Evolutionary conservation across 1,140 invertebrate genomes (phyloP), one percentile per base, ranked within the genome.

Genomic region (Maconellicoccus hirsutus): DNA sequence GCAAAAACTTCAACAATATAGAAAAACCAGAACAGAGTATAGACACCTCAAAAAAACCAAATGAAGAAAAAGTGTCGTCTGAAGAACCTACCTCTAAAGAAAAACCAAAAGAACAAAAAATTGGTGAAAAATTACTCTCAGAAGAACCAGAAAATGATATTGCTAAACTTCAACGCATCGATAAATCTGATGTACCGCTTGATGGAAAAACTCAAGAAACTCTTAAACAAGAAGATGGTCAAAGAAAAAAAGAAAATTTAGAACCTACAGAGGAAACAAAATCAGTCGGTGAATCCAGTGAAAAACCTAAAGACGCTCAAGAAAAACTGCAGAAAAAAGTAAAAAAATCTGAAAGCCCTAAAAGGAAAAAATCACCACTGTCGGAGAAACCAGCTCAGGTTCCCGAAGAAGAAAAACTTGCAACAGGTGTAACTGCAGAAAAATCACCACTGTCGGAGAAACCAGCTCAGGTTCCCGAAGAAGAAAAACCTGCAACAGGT

Each of bases 1-100:
- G n/a, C n/a, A n/a, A n/a, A 38, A 78, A 78, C 72, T 77, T 77
- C 0, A 76, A 78, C 59, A 77, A 77, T 39, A 75, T 73, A 33
- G 75, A 77, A 6, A 75, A 76, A 72, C 75, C 77, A 69, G 77
- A 69, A 19, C n/a, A n/a, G n/a, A n/a, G n/a, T n/a, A n/a, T n/a
- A n/a, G 19, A n/a, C 59, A 19, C 4, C n/a, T 23, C 6, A 61
- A 23, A 61, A 19, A 79, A 76, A 73, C 77, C 78, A 73, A 73
- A 75, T 59, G 72, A 78, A 71, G 77, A 78, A 39, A 75, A 75
- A 27, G 73, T 73, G 66, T 75, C 75, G 16, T 78, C 78, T 74
- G 77, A 79, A 69, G 76, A 75, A 21, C 76, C 78, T 70, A 71
- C 70, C 33, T 38, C 73, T 69, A 75, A 71, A 21, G 71, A 75